A percentile compares a stretch with the other conserved stretches of the same genome.
phyloP scores from a whole-genome alignment of 2,797 vertebrate species.

The Sebastes cheni region DNA sequence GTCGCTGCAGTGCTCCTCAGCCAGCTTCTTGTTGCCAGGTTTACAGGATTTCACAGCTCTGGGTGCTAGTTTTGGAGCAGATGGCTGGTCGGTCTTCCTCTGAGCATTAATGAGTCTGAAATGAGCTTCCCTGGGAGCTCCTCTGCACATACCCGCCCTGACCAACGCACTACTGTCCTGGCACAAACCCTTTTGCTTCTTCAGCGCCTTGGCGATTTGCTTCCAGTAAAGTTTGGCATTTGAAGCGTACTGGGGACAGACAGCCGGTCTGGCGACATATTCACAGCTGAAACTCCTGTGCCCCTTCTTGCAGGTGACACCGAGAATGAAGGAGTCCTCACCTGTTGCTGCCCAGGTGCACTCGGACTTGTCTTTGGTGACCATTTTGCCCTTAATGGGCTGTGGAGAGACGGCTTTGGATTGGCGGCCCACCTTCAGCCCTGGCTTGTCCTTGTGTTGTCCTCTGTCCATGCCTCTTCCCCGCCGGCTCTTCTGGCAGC shows the following conservation, averaged over 20 bases:
- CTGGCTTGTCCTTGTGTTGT: slow-evolving; percentile 53
- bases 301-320: slow-evolving; percentile 76
- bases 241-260: slow-evolving; percentile 78
- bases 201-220: slow-evolving; percentile 85
- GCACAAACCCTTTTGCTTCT: slow-evolving; percentile 86
- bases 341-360: slow-evolving; percentile 85
- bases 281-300: slow-evolving; percentile 79
- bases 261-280: slow-evolving; percentile 81
- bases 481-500: slow-evolving; percentile 63
- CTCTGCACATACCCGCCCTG: slow-evolving; percentile 85
- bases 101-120: slow-evolving; percentile 74
- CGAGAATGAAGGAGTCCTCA: slow-evolving; percentile 61
- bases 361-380: slow-evolving; percentile 79
- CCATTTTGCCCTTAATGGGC: slow-evolving; percentile 80
- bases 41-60: slow-evolving; percentile 75
- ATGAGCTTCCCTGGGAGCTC: slow-evolving; percentile 81
- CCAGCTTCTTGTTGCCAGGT: slow-evolving; percentile 76
- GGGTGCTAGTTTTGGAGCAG: background rate
- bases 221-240: slow-evolving; percentile 86
- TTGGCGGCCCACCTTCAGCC: slow-evolving; percentile 45
- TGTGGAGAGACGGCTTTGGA: slow-evolving; percentile 44
- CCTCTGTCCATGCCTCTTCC: slow-evolving; percentile 43
- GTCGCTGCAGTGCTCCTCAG: slow-evolving; percentile 85
- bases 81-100: background rate
- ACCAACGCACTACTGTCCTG: slow-evolving; percentile 73